Percentiles rank a stretch among this genome's conserved stretches.
These are phyloP conservation scores for Mizuhopecten yessoensis DNA, from an alignment of 1,140 invertebrate genomes.

Conservation along the genomic window DNA sequence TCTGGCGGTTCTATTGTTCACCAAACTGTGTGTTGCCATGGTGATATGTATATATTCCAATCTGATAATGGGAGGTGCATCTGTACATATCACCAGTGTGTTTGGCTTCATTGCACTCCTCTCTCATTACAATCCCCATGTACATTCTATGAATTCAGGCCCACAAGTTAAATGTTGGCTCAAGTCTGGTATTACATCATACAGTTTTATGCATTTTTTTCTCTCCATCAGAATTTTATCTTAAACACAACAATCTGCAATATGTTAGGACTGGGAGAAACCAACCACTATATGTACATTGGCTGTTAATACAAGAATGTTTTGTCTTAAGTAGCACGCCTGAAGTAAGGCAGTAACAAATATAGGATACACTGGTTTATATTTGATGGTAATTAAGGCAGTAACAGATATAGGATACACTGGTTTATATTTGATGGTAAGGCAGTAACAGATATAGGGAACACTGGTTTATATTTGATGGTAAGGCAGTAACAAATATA, in stretches of 20 bases:
- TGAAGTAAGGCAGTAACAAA: too few relatives aligned
- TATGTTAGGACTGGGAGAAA: background rate
- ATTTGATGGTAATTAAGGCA: too few relatives aligned
- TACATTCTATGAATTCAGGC: background rate
- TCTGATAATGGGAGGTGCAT: constrained; percentile 19
- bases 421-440: too few relatives aligned
- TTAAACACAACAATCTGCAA: background rate
- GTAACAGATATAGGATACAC: too few relatives aligned
- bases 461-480: too few relatives aligned
- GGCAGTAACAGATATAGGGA: too few relatives aligned
- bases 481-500: too few relatives aligned
- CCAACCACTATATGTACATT: too few relatives aligned
- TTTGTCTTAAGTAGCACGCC: too few relatives aligned
- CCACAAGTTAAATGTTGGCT: constrained; percentile 4
- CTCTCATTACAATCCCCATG: background rate
- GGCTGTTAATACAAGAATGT: background rate
- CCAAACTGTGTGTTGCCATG: background rate
- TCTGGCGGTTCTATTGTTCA: background rate
- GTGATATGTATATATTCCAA: background rate
- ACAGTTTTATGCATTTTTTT: background rate
- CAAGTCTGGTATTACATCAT: background rate
- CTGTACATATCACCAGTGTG: background rate
- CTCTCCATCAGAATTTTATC: background rate
- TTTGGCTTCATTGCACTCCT: background rate
- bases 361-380: too few relatives aligned